A percentile compares a stretch with the other conserved stretches of the same genome.
phyloP scores from a whole-genome alignment of 2,797 vertebrate genomes.

The Coreius guichenoti region DNA sequence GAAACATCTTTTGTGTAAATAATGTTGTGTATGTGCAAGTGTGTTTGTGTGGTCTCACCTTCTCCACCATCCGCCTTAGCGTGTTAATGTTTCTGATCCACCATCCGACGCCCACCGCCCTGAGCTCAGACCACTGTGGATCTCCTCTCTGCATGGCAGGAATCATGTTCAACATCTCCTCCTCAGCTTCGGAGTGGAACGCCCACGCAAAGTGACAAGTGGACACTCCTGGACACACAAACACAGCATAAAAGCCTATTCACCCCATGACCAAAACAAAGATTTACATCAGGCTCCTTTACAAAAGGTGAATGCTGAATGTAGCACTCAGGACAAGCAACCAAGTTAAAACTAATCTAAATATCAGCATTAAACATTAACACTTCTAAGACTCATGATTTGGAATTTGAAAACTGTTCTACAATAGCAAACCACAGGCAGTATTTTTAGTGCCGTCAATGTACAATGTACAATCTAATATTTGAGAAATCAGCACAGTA shows the following conservation, averaged over 20 bases:
- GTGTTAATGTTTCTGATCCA: constrained; percentile 99
- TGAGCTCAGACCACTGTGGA: constrained; percentile 95
- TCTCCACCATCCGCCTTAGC: constrained; percentile 94
- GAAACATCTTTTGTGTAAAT: background rate
- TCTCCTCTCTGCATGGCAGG: constrained; percentile 98
- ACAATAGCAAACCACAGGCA: background rate
- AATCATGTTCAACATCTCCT: constrained; percentile 97
- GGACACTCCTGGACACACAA: constrained; percentile 83
- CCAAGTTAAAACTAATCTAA: background rate
- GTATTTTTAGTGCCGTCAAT: background rate
- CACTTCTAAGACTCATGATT: background rate
- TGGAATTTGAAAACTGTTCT: background rate
- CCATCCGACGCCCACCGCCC: constrained; percentile 95
- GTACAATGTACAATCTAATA: no score
- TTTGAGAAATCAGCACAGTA: background rate
- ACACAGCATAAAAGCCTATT: background rate
- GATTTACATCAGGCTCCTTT: background rate
- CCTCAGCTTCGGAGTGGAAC: constrained; percentile 98
- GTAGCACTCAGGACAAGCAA: background rate
- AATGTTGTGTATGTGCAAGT: background rate
- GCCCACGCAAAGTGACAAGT: constrained; percentile 99
- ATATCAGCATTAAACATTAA: background rate
- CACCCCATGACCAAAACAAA: background rate
- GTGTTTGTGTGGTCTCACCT: constrained; percentile 78
- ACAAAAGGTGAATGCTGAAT: background rate